Evolutionary conservation across 2,888 invertebrate species (phyloP).

Genomic region (Alviniconcha strummeri): DNA sequence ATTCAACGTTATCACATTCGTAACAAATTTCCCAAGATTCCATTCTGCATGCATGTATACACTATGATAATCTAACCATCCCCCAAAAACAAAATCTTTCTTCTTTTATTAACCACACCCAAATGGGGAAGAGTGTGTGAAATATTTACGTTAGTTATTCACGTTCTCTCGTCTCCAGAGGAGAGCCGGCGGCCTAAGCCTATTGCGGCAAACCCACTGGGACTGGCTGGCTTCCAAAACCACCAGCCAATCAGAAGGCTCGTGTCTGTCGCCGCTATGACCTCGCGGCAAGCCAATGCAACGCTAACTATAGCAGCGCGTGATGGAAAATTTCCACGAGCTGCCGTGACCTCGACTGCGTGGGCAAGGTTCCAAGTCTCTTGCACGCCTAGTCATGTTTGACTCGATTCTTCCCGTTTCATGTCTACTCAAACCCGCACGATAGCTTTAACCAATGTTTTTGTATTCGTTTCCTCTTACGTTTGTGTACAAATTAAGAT

Average conservation of each 20-base stretch:
- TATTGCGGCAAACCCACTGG: background rate
- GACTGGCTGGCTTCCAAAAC: constrained; percentile 17
- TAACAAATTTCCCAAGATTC: background rate
- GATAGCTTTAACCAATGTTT: too few species aligned
- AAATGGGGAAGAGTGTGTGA: background rate
- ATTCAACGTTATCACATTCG: background rate
- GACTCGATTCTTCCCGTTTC: background rate
- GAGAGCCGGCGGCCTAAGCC: background rate
- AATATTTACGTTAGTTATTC: background rate
- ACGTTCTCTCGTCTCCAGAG: background rate
- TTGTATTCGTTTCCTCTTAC: too few species aligned
- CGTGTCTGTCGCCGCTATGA: background rate
- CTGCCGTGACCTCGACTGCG: constrained; percentile 31
- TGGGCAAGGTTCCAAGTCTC: constrained; percentile 14
- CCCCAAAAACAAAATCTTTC: background rate
- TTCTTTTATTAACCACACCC: constrained; percentile 15
- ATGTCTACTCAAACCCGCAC: background rate
- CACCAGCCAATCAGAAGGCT: constrained; percentile 19
- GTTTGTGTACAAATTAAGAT: too few species aligned
- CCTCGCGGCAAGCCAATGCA: background rate
- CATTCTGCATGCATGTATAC: too few species aligned
- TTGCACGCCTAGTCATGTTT: background rate
- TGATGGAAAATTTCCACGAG: constrained; percentile 35
- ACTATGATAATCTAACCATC: background rate
- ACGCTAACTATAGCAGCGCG: constrained; percentile 26